These are phyloP conservation scores for Drosophila ercepeae DNA, from an alignment of 1,140 invertebrate genomes.

Conservation along the genomic window DNA sequence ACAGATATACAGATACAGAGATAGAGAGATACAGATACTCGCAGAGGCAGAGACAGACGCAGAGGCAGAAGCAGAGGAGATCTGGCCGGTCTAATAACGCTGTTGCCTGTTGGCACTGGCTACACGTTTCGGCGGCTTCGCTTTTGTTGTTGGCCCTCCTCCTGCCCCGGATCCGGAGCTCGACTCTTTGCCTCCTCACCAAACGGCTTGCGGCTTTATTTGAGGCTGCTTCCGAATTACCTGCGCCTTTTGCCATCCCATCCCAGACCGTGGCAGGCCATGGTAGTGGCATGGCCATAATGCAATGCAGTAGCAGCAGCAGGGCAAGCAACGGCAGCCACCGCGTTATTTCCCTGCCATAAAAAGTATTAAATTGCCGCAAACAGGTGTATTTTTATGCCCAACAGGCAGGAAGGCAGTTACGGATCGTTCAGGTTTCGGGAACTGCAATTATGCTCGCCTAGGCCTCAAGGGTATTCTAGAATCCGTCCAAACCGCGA, in stretches of 20 bases:
- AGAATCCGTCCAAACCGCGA: slow-evolving; percentile 7
- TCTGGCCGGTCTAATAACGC: slow-evolving; percentile 70
- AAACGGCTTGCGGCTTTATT: slow-evolving; percentile 66
- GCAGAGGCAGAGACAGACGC: slow-evolving; percentile 19
- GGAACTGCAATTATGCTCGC: slow-evolving; percentile 52
- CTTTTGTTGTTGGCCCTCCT: slow-evolving; percentile 54
- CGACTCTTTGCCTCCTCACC: slow-evolving; percentile 1
- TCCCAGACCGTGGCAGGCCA: not conserved
- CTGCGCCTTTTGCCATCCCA: slow-evolving; percentile 35
- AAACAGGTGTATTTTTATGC: slow-evolving; percentile 81
- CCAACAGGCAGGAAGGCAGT: slow-evolving; percentile 26
- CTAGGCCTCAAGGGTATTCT: slow-evolving; percentile 32
- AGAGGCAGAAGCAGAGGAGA: slow-evolving; percentile 21
- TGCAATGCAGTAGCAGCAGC: slow-evolving; percentile 43
- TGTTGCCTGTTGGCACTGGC: slow-evolving; percentile 44
- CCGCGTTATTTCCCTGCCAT: slow-evolving; percentile 72
- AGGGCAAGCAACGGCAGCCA: slow-evolving; percentile 21
- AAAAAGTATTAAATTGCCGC: slow-evolving; percentile 81
- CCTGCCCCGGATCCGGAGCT: not conserved
- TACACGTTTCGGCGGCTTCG: slow-evolving; percentile 70
- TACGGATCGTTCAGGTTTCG: slow-evolving; percentile 31
- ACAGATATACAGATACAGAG: slow-evolving; percentile 11
- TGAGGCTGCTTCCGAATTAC: slow-evolving; percentile 81
- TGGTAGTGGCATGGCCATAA: slow-evolving; percentile 32
- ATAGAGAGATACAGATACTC: slow-evolving; percentile 21